Base-by-base conservation (phyloP, 2,113 vertebrate genomes). In the Pterocles gutturalis region DNA sequence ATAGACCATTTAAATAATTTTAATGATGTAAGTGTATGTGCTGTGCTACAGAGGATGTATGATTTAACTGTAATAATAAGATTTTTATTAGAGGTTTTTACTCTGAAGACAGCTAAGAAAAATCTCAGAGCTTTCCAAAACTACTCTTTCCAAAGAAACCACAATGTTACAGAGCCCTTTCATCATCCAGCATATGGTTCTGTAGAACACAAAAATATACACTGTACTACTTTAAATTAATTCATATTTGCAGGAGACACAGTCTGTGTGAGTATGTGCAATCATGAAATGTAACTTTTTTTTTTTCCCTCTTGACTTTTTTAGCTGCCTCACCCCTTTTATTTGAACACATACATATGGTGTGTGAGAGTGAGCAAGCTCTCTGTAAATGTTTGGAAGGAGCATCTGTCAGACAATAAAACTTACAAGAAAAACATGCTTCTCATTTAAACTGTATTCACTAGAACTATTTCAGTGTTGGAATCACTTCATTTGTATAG, bases 381-480 rank as follows among this genome's bases (percentile, higher is more conserved):
- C 93, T 96, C 92, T 88, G 92, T 93, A 95, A 97, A 96, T 93
- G 94, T 96, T 97, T 97, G 93, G 94, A 93, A 96, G 73, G 58
- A 96, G 95, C 96, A 97, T 95, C 97, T 97, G 95, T 97, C 90
- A 92, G 91, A 94, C 95, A 97, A 96, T 97, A 96, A 97, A 97
- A 95, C 87, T 94, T 83, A 92, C 73, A 93, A 92, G 90, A 90
- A 97, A 96, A 96, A 95, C 89, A 95, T 91, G 96, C 90, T 97
- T 97, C 94, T 97, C 92, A 94, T 94, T 91, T 91, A 90, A 95
- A 97, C 69, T 62, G 77, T 91, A 95, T 94, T 85, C 85, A 65
- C 75, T 55, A 94, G 82, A 93, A 83, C 77, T 85, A 77, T 92
- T 95, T 79, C 93, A 96, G 90, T 31, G 29, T 58, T 93, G 84